A percentile compares a stretch with the other conserved stretches of the same genome.
These are phyloP conservation scores for Nannoperca obscura DNA, from an alignment of 2,797 vertebrate species.

Conservation along the genomic window DNA sequence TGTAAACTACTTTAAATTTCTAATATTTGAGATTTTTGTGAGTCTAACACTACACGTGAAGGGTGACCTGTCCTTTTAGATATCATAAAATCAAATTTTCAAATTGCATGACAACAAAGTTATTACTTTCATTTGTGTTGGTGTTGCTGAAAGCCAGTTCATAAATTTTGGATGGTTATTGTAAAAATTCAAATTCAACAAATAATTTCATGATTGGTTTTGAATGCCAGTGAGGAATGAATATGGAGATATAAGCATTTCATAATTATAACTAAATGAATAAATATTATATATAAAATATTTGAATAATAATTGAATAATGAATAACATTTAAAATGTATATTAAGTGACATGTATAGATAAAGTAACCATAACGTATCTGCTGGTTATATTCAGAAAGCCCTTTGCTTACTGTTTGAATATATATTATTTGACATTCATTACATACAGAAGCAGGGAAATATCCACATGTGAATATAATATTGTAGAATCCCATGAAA, in stretches of 20 bases:
- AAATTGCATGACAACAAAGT: neutral
- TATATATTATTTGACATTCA: constrained; percentile 6
- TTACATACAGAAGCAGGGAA: constrained; percentile 56
- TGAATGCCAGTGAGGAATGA: neutral
- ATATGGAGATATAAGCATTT: neutral
- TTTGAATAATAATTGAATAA: neutral
- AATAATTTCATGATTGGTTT: neutral
- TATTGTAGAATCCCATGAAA: constrained; percentile 83
- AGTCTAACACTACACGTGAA: neutral
- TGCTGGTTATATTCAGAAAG: neutral
- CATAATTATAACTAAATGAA: neutral
- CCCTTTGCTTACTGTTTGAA: neutral
- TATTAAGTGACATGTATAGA: neutral
- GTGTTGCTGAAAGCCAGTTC: neutral
- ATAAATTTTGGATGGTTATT: neutral
- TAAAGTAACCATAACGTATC: neutral
- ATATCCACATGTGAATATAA: constrained; percentile 75
- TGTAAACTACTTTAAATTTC: neutral
- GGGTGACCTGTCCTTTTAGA: neutral
- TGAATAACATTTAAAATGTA: neutral
- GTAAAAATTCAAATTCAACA: neutral
- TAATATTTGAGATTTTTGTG: neutral
- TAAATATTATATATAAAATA: neutral
- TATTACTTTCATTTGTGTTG: neutral
- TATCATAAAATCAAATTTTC: neutral